Evolutionary conservation across 2,888 invertebrate genomes (phyloP), one percentile per base, ranked within the genome.

Genomic region (Phaedon cochleariae): DNA sequence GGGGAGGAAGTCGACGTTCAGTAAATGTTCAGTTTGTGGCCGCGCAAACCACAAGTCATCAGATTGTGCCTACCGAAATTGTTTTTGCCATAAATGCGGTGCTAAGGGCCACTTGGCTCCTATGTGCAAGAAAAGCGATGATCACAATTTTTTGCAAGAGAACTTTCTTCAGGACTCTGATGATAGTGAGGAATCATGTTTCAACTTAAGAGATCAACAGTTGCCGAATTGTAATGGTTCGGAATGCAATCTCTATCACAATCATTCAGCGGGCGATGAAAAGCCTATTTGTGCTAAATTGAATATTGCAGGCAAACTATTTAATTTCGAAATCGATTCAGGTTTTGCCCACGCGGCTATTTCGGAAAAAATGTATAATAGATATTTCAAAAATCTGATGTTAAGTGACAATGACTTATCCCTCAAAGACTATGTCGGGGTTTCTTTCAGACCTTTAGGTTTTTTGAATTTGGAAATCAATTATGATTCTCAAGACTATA

Each of bases 151-250:
- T 41, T 34, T 54, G 18, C 53, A 52, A 18, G 29, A 37, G 20
- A 12, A 60, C 29, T 51, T 51, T 60, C 22, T 60, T 60, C 37
- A 37, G 9, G 12, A 60, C 31, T 22, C 22, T 53, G 29, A 62
- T 52, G 41, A 41, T 41, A 41, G 41, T 41, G 41, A 41, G 41
- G 41, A 41, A 41, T 41, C 12, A 41, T 41, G 41, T 41, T 41
- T 41, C 41, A 41, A 41, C 10, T 41, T 15, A 10, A 41, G 41
- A 41, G 41, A 41, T 10, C 3, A 41, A 10, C 41, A 41, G 41
- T 10, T 41, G 5, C 9, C 41, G 41, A 41, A 41, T 6, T 15
- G 41, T 41, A 4, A 10, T 41, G 12, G 10, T 41, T 41, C 41
- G 41, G 41, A n/a, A n/a, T n/a, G 17, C 12, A 41, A 41, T 41